Base-by-base conservation (phyloP, 2,888 invertebrate genomes). In the Brenthis ino region DNA sequence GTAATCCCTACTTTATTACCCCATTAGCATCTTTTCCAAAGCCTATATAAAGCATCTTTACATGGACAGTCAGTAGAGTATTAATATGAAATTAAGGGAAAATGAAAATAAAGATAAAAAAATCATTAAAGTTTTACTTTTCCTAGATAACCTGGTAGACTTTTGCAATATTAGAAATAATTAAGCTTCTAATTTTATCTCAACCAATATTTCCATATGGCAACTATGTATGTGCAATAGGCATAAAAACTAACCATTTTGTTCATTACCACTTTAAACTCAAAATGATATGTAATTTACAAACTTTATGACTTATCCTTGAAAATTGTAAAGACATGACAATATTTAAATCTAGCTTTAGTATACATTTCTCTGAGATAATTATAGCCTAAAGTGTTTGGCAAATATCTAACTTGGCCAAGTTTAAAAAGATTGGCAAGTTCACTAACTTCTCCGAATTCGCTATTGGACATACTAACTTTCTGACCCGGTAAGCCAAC, bases 391-490 rank as follows among this genome's bases (percentile, higher is more conserved):
- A 55, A 65, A 69, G 72, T 57, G 73, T 72, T 76, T 72, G 74
- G 71, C 72, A 76, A 77, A 74, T 71, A 73, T 73, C 70, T 60
- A 72, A 74, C 70, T 74, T 72, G 66, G 67, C 64, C 71, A 65
- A 69, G 71, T 70, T 71, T 71, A 61, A 56, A 65, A 55, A 71
- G 71, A 74, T 75, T 75, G 74, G 70, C 70, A 71, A 75, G 72
- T 75, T 75, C 65, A 60, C 68, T 68, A 71, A 75, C 71, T 74
- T 71, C 53, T 55, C 67, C 61, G 64, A 69, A 72, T 67, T 69
- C 74, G 73, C 71, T 75, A 72, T 71, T 71, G 73, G 73, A 70
- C 74, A 68, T 63, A 68, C 65, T 68, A 76, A 77, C 74, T 75
- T 75, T 74, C 72, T 69, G 74, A 68, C 66, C 73, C 57, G 72